Base-by-base conservation (phyloP, 2,888 invertebrate species). In the Tenthredo scrophulariae region DNA sequence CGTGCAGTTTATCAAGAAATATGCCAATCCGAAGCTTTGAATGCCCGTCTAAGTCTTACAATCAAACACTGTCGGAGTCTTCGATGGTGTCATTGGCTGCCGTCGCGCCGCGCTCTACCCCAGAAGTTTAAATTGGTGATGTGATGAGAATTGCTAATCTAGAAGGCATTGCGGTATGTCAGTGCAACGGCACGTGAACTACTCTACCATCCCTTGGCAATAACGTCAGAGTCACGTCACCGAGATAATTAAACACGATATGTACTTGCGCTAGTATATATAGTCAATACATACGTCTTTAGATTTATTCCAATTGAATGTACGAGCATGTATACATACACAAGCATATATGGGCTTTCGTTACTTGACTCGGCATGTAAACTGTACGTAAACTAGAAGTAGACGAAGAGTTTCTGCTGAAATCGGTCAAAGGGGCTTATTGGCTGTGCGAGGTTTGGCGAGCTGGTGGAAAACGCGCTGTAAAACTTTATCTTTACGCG, bases 391-490 rank as follows among this genome's bases (percentile, higher is more conserved):
- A 43, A 74, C 43, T 22, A 26, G 43, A 46, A 46, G 43, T 15
- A 67, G 67, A 67, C 26, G 9, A 43, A 40, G 46, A 43, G 74
- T 15, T 74, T 10, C n/a, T 13, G 13, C 22, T 26, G 26, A 46
- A 74, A 74, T 74, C 26, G 40, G 40, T 74, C 74, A 74, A 74
- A 74, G 74, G 74, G 26, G 43, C 46, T 74, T 74, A 74, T 74
- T 74, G 74, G 74, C 74, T 43, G 74, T 43, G 43, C 15, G 22
- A 74, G 26, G 10, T 26, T 43, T 4, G 7, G 26, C 26, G 33
- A 67, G 67, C 15, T 33, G 15, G n/a, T 29, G 74, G 43, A 26
- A 40, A 72, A 74, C 74, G 9, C 22, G 43, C 22, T 74, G 13
- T 43, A 43, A 54, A 74, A 43, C 74, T 74, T 74, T 43, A 74